Evolutionary conservation across 2,797 vertebrate species (phyloP).

Genomic region (Eremophila alpestris): DNA sequence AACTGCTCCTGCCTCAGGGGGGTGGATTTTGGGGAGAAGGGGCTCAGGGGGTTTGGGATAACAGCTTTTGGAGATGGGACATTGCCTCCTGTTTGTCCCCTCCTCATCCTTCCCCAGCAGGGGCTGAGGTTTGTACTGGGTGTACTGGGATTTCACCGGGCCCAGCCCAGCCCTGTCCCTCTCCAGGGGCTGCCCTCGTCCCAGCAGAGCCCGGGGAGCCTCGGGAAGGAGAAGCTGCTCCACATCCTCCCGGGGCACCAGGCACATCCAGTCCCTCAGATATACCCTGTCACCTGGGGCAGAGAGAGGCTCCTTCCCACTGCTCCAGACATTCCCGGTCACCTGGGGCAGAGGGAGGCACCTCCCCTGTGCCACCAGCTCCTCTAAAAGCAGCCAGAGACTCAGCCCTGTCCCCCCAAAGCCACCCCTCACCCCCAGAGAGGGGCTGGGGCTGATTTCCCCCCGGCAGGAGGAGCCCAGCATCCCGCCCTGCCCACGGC

Average conservation of each 20-base stretch:
- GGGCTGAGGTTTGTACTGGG: not conserved
- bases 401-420: no score
- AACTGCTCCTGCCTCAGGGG: not conserved
- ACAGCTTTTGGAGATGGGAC: accelerated
- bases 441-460: not conserved
- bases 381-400: not conserved
- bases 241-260: not conserved
- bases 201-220: not conserved
- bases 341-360: no score
- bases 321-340: no score
- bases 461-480: not conserved
- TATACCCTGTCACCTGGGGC: no score
- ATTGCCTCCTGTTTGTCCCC: accelerated
- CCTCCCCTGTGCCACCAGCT: accelerated
- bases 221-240: accelerated
- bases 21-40: not conserved
- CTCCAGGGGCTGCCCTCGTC: accelerated
- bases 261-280: no score
- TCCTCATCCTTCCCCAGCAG: not conserved
- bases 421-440: no score
- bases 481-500: not conserved
- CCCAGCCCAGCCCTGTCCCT: accelerated
- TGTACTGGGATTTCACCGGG: accelerated
- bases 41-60: not conserved
- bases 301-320: no score